Conservation (phyloP, 2,888 invertebrate genomes). For the Allophyes oxyacanthae region DNA sequence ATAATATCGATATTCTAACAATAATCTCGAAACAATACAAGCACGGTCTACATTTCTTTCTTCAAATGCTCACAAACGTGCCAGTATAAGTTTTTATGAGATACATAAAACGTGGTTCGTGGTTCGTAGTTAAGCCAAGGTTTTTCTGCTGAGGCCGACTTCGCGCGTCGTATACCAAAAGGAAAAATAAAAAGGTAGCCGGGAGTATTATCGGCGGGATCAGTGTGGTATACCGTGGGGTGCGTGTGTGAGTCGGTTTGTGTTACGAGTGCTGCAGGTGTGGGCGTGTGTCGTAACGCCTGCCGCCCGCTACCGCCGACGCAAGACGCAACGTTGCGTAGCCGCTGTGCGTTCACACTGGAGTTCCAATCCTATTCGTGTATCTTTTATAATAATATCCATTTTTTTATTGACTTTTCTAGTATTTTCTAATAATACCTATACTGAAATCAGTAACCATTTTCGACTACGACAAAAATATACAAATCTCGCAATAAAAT, state of each 20-base stretch:
- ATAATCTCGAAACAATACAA: constrained; percentile 41
- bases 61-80: constrained; percentile 23
- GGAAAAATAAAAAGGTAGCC: constrained; percentile 59
- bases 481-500: no score
- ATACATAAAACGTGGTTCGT: constrained; percentile 45
- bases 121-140: constrained; percentile 28
- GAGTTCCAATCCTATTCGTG: constrained; percentile 28
- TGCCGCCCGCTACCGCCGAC: constrained; percentile 61
- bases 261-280: constrained; percentile 58
- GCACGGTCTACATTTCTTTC: constrained; percentile 28
- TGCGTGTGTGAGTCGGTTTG: constrained; percentile 50
- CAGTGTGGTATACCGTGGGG: constrained; percentile 73
- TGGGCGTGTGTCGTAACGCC: constrained; percentile 83
- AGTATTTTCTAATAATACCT: no score
- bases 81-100: constrained; percentile 51
- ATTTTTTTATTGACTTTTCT: no score
- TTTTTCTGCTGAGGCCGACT: constrained; percentile 40
- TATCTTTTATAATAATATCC: no score
- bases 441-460: no score
- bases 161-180: constrained; percentile 46
- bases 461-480: no score
- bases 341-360: constrained; percentile 71
- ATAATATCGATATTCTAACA: constrained; percentile 34
- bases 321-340: constrained; percentile 78
- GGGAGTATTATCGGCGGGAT: constrained; percentile 69